Evolutionary conservation across 2,113 vertebrate genomes (phyloP), one percentile per base, ranked within the genome.

Genomic region (Heloderma charlesbogerti): DNA sequence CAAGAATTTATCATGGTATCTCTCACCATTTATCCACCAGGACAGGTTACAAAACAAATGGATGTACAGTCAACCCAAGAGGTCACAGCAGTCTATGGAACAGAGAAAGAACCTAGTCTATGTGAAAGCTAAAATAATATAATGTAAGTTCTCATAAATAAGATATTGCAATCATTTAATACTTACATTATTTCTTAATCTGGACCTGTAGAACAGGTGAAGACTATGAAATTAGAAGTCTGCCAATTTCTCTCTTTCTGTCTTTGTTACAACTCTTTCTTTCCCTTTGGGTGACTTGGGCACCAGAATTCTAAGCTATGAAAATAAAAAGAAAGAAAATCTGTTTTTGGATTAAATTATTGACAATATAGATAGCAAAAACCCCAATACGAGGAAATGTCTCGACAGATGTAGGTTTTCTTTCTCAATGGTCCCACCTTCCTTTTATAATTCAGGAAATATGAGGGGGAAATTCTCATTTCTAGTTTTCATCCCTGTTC

Each of bases 71-170:
- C 34, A 10, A 27, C 27, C 3, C 12, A 1, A 40, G 74, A 88
- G 60, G 84, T 69, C 37, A 63, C 13, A 12, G 0, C 0, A 66
- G 87, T 89, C 40, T 86, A 20, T 63, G 10, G 57, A 45, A 84
- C 20, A 51, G 13, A 18, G 20, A 16, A 34, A 88, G 31, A 29
- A 16, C 71, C 45, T 79, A 3, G n/a, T 90, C 74, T 80, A 83
- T 6, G n/a, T 83, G 31, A 78, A 0, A 7, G 63, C 79, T 91
- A 85, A 92, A 88, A 60, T 51, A 3, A 0, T 10, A 31, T 34
- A 86, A 67, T 16, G 74, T 89, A 57, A 86, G 34, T 87, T 40
- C 13, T 48, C 78, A 93, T 82, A 88, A 92, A 82, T 37, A 40
- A 25, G 67, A n/a, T n/a, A 31, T 75, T 57, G 0, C 15, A 45